Conservation (phyloP, 1,140 invertebrate species). For the Drosophila paulistorum region DNA sequence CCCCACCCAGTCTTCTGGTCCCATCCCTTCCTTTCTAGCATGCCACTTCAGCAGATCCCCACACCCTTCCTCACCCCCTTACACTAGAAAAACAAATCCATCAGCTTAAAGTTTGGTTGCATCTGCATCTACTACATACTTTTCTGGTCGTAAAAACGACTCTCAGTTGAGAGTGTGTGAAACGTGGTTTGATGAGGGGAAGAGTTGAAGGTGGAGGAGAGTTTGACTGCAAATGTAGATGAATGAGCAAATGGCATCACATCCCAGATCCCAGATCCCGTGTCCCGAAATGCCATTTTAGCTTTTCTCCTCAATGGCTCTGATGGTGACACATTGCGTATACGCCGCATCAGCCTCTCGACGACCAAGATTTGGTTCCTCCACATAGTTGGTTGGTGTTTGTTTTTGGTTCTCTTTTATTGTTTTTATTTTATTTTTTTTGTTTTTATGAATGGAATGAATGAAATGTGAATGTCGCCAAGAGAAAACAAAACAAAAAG, state of each 20-base stretch:
- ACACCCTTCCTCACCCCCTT: background rate
- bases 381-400: background rate
- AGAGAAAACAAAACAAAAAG: background rate
- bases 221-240: background rate
- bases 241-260: slow-evolving; percentile 6
- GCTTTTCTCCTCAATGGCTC: background rate
- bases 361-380: background rate
- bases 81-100: slow-evolving; percentile 44
- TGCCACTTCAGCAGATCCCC: background rate
- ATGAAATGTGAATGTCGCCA: slow-evolving; percentile 9
- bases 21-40: background rate
- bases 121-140: slow-evolving; percentile 21
- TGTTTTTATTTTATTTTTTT: slow-evolving; percentile 20
- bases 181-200: background rate
- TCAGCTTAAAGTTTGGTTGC: slow-evolving; percentile 52
- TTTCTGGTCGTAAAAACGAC: slow-evolving; percentile 15
- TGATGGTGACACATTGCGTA: slow-evolving; percentile 54
- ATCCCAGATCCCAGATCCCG: background rate
- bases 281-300: slow-evolving; percentile 15
- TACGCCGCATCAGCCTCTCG: slow-evolving; percentile 46
- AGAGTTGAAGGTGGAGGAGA: background rate
- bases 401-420: background rate
- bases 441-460: slow-evolving; percentile 38
- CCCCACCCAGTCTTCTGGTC: slow-evolving; percentile 1
- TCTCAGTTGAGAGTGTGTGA: background rate